Conservation (phyloP, 2,888 invertebrate genomes). For the Invenusta paracnida region DNA sequence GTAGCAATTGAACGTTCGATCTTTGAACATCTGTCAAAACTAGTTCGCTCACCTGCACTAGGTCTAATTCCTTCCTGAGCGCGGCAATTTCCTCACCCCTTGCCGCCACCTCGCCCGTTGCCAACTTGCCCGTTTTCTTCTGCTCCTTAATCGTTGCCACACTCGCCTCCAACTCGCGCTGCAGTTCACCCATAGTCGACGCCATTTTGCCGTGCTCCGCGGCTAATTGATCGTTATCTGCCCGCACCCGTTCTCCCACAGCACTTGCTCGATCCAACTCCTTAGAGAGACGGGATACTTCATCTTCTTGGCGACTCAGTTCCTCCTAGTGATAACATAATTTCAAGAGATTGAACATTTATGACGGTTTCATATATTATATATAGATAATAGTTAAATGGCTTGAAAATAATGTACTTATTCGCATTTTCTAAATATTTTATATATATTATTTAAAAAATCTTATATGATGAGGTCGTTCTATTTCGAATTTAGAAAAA, state of each 20-base stretch:
- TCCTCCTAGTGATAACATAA: background rate
- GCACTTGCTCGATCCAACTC: conserved; percentile 25
- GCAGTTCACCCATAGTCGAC: conserved; percentile 55
- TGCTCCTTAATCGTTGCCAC: conserved; percentile 48
- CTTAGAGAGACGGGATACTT: conserved; percentile 31
- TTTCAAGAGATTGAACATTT: too few species aligned
- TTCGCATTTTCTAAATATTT: too few species aligned
- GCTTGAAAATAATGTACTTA: too few species aligned
- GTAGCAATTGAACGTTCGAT: too few species aligned
- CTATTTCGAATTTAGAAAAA: too few species aligned
- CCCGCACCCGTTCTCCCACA: conserved; percentile 24
- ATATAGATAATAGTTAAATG: too few species aligned
- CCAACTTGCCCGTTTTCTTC: conserved; percentile 28
- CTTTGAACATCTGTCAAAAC: too few species aligned
- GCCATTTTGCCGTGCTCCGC: conserved; percentile 46
- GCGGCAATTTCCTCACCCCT: conserved; percentile 54
- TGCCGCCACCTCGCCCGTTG: conserved; percentile 51
- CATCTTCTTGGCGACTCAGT: conserved; percentile 36
- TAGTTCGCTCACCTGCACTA: background rate
- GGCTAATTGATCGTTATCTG: conserved; percentile 22
- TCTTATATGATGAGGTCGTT: too few species aligned
- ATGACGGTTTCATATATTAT: too few species aligned
- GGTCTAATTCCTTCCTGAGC: conserved; percentile 47
- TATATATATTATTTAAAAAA: too few species aligned
- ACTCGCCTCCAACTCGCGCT: conserved; percentile 53